Percentiles rank a stretch among this genome's conserved stretches.
These are phyloP conservation scores for Mormyrus proboscirostris DNA, from an alignment of 2,797 vertebrate species.

Conservation along the genomic window DNA sequence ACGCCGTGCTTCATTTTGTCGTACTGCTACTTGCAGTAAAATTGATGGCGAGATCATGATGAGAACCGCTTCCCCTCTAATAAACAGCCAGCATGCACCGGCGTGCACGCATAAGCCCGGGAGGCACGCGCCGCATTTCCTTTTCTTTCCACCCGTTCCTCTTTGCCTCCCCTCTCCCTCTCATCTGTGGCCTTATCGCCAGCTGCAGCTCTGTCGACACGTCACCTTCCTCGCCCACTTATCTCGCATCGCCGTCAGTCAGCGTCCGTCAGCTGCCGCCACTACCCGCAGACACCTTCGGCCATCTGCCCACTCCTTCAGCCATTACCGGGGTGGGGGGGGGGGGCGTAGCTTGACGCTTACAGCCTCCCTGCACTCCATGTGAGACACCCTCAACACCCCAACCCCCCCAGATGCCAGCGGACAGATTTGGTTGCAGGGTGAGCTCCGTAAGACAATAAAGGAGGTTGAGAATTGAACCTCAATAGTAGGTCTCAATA, in stretches of 20 bases:
- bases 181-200: slow-evolving; percentile 64
- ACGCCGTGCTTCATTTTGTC: not conserved
- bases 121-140: not conserved
- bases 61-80: not conserved
- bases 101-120: not conserved
- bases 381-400: not conserved
- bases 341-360: not conserved
- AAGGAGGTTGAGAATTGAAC: not conserved
- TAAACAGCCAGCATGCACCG: not conserved
- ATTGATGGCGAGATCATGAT: not conserved
- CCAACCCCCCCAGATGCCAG: not conserved
- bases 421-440: not conserved
- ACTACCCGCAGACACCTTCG: slow-evolving; percentile 38
- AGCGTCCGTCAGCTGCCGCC: slow-evolving; percentile 49
- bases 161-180: slow-evolving; percentile 21
- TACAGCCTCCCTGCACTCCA: not conserved
- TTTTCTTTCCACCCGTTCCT: not conserved
- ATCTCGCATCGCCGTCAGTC: slow-evolving; percentile 67
- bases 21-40: not conserved
- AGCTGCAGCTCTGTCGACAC: slow-evolving; percentile 58
- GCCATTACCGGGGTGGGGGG: not conserved
- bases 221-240: slow-evolving; percentile 52
- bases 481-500: not conserved
- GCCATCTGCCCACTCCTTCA: not conserved
- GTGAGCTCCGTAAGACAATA: not conserved